Evolutionary conservation across 1,140 invertebrate species (phyloP).

Genomic region (Apis dorsata): DNA sequence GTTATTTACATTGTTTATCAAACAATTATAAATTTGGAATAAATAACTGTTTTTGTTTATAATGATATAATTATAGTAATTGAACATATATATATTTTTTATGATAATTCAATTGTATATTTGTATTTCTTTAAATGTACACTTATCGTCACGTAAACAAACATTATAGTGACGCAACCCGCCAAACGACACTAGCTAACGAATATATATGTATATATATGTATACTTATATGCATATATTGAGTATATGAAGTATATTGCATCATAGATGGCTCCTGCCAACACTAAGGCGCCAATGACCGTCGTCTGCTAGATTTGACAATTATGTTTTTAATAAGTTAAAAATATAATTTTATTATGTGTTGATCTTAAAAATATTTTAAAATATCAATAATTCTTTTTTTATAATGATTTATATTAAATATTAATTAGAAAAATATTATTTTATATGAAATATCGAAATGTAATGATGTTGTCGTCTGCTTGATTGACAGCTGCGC

Average conservation of each 20-base stretch:
- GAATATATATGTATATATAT: neutral
- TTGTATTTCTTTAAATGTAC: slow-evolving; percentile 37
- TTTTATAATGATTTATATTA: neutral
- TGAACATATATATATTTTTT: neutral
- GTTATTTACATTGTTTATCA: neutral
- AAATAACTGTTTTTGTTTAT: neutral
- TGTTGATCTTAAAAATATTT: too few relatives aligned
- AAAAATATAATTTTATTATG: neutral
- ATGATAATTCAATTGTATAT: neutral
- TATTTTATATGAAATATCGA: neutral
- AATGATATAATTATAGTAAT: neutral
- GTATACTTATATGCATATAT: neutral
- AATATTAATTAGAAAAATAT: neutral
- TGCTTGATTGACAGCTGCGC: slow-evolving; percentile 50
- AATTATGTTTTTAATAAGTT: slow-evolving; percentile 6
- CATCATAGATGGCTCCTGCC: slow-evolving; percentile 19
- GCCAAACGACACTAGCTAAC: slow-evolving; percentile 28
- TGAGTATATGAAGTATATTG: slow-evolving; percentile 23
- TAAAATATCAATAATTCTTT: neutral
- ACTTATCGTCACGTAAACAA: slow-evolving; percentile 59
- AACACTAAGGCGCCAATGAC: slow-evolving; percentile 42
- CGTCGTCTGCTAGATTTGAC: slow-evolving; percentile 62
- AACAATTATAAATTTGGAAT: neutral
- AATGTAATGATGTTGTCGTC: slow-evolving; percentile 28
- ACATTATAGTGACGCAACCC: slow-evolving; percentile 57